Evolutionary conservation across 2,113 vertebrate genomes (phyloP).

Genomic region (Oryzias melastigma): DNA sequence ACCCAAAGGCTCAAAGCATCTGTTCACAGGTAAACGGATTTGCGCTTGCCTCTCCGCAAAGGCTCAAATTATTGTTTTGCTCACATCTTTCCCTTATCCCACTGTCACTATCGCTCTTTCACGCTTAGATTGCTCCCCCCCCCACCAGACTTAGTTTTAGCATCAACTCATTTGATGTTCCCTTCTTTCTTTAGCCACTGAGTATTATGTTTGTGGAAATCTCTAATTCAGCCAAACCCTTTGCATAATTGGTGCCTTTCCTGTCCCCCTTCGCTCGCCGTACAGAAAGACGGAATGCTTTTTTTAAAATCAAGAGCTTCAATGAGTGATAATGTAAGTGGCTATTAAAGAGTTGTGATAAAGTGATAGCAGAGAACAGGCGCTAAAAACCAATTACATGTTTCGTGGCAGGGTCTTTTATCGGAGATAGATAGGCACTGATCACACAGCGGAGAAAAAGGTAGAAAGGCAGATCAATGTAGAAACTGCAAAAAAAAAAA

Average conservation of each 20-base stretch:
- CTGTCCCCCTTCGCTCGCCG: slow-evolving; percentile 5
- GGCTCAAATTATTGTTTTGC: slow-evolving; percentile 33
- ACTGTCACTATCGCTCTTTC: slow-evolving; percentile 22
- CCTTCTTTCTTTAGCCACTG: slow-evolving; percentile 6
- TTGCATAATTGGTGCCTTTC: background rate
- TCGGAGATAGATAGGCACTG: slow-evolving; percentile 16
- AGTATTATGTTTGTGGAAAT: background rate
- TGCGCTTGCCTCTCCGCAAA: slow-evolving; percentile 25
- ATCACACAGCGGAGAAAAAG: background rate
- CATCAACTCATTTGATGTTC: slow-evolving; percentile 21
- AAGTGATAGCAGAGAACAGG: slow-evolving; percentile 41
- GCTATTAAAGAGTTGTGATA: slow-evolving; percentile 54
- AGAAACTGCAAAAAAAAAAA: slow-evolving; percentile 1
- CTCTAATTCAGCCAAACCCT: no score
- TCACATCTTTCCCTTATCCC: slow-evolving; percentile 40
- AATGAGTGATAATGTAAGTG: slow-evolving; percentile 40
- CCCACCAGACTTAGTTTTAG: slow-evolving; percentile 10
- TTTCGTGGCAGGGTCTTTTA: slow-evolving; percentile 46
- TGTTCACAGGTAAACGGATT: slow-evolving; percentile 48
- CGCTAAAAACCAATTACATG: slow-evolving; percentile 60
- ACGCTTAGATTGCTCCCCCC: slow-evolving; percentile 23
- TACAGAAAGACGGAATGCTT: slow-evolving; percentile 26
- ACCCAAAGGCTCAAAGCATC: slow-evolving; percentile 36
- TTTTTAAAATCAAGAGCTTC: slow-evolving; percentile 31
- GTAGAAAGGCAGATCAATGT: slow-evolving; percentile 4